Conservation (phyloP, 37 sponge, comb jelly and placozoan species). For the Mnemiopsis leidyi region DNA sequence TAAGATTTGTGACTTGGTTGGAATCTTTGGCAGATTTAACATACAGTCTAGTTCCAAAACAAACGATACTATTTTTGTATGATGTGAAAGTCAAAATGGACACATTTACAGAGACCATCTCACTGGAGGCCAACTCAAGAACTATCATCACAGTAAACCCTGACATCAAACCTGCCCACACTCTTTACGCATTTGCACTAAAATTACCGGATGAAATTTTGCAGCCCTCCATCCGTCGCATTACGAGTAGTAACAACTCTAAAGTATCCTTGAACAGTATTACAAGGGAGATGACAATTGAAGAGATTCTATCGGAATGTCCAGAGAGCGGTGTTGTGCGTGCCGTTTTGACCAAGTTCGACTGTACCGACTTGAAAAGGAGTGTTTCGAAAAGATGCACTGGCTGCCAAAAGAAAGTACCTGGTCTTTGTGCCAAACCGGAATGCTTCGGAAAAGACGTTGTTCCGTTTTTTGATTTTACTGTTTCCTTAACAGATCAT, state of each 20-base stretch:
- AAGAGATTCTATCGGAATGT: background rate
- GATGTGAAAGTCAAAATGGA: slow-evolving; percentile 59
- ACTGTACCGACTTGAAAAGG: slow-evolving; percentile 26
- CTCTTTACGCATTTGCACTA: slow-evolving; percentile 13
- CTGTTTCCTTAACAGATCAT: slow-evolving; percentile 7
- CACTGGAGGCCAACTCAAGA: background rate
- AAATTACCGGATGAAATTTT: slow-evolving; percentile 27
- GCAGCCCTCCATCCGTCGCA: background rate
- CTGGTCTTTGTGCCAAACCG: slow-evolving; percentile 44
- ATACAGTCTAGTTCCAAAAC: slow-evolving; percentile 15
- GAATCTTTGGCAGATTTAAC: slow-evolving; percentile 50
- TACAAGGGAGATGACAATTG: background rate
- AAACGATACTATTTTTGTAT: slow-evolving; percentile 22
- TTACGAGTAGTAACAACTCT: background rate
- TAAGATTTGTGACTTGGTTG: slow-evolving; percentile 13
- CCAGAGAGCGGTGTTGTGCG: slow-evolving; percentile 6
- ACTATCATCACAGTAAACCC: slow-evolving; percentile 44
- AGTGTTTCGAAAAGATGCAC: slow-evolving; percentile 46
- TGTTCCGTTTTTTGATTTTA: slow-evolving; percentile 29
- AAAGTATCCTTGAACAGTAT: background rate
- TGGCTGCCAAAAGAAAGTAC: slow-evolving; percentile 49
- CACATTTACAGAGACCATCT: slow-evolving; percentile 12
- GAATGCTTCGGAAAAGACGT: slow-evolving; percentile 62
- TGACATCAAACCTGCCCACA: slow-evolving; percentile 12
- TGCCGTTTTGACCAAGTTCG: background rate